Base-by-base conservation (phyloP, 1,140 invertebrate genomes). In the Arion vulgaris region DNA sequence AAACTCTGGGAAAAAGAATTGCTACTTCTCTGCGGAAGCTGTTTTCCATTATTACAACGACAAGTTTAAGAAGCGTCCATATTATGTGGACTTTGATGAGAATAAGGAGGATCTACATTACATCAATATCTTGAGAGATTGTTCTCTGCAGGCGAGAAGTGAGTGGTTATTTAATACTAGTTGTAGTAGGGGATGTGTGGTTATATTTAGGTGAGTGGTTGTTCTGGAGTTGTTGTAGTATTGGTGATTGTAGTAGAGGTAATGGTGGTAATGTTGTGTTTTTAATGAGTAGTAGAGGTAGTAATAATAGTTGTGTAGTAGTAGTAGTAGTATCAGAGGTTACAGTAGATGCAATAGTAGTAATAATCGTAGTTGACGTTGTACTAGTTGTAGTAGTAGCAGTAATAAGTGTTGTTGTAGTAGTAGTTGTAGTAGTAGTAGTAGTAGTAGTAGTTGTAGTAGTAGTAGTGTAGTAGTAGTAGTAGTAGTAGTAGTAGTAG, bases 21-120 rank as follows among this genome's bases (percentile, higher is more conserved):
- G 87, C 53, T 87, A 81, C 45, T 89, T 89, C 80, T 32, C 77
- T 15, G 82, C 87, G 68, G 84, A 89, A 62, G 80, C 85, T 13
- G 68, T 86, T 17, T 86, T 81, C 80, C 41, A 81, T 62, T 84
- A 75, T 32, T 73, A 89, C 4, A 82, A 84, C 38, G 66, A 51
- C 15, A 74, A 51, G 26, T 74, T 32, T 5, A 26, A 34, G 1
- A 32, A 45, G 26, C 28, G 39, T 19, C 78, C 83, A 0, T 87
- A 79, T 79, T 49, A 81, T 34, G 51, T 73, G 38, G 39, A 39
- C 2, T 84, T 85, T n/a, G 84, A 87, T 51, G 76, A 85, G 34
- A 9, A 69, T 1, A 23, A 7, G 19, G 41, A 72, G 17, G 26
- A 66, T 5, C 23, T 39, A 1, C 53, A 82, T 34, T 84, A 51